Evolutionary conservation across 2,888 invertebrate genomes (phyloP), one percentile per base, ranked within the genome.

Genomic region (Tenthredo scrophulariae): DNA sequence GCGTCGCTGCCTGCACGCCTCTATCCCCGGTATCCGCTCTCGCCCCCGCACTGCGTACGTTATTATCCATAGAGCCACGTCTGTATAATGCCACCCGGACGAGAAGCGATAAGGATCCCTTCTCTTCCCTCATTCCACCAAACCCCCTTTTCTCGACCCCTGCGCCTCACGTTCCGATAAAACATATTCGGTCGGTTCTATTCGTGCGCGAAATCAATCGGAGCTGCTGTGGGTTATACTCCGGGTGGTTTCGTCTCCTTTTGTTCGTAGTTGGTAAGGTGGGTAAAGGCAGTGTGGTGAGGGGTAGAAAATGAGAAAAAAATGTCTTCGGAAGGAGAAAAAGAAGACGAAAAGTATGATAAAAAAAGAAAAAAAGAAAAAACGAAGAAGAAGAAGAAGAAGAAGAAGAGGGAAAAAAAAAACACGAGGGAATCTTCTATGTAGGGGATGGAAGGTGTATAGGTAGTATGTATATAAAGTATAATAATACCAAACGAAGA

Each of bases 1-100:
- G 91, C 92, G 91, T 91, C 91, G 91, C 90, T 91, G 89, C 83
- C 65, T 83, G 83, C 83, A 83, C 83, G 70, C 70, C 50, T 83
- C 67, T 67, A 43, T 10, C 83, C 83, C 46, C 83, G 80, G n/a
- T 40, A 22, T 33, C 40, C 80, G 50, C 29, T 37, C 22, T 37
- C 50, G 37, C 70, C 84, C 70, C 84, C 67, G 84, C 74, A 54
- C 58, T 72, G 82, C 82, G 82, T 85, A 83, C 85, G 82, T 85
- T 85, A 85, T 83, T 85, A 85, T 85, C 85, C 80, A 72, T 70
- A 82, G 72, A 83, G 83, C 70, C 83, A 83, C 83, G 83, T 83
- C 83, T 83, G 83, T 83, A 83, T 80, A 83, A 83, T 70, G 46
- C 46, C 83, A 50, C 67, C 83, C 40, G 83, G 43, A 65, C 83